These are phyloP conservation scores for Pseudopipra pipra DNA, from an alignment of 2,113 vertebrate genomes.

Conservation along the genomic window DNA sequence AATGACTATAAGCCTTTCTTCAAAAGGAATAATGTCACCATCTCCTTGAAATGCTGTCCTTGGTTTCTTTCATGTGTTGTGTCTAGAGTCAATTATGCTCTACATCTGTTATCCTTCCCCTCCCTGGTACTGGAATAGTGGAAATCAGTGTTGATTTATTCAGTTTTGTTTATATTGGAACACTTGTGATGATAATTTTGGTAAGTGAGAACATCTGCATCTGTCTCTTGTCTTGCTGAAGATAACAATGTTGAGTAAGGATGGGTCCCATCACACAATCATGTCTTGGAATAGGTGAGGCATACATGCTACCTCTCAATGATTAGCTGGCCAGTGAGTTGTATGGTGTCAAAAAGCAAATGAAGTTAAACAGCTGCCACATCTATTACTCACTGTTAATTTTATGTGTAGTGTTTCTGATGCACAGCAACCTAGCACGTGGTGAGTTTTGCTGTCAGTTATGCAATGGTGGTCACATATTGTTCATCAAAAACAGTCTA, in stretches of 20 bases:
- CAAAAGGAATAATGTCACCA: neutral
- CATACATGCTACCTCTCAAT: conserved; percentile 53
- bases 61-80: neutral
- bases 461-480: neutral
- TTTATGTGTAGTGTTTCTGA: conserved; percentile 15
- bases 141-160: neutral
- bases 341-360: neutral
- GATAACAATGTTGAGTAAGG: neutral
- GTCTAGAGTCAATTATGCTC: neutral
- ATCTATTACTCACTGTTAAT: conserved; percentile 5
- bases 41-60: neutral
- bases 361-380: conserved; percentile 1
- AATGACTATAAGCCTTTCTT: neutral
- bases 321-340: neutral
- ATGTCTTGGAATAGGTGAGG: conserved; percentile 14
- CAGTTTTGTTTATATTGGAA: neutral
- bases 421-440: conserved; percentile 10
- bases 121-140: conserved; percentile 9
- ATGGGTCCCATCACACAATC: neutral
- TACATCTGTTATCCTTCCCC: neutral
- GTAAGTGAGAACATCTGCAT: neutral
- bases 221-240: neutral
- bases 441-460: neutral
- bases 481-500: neutral
- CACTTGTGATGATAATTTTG: neutral